These are phyloP conservation scores for Acipenser ruthenus DNA, from an alignment of 2,797 vertebrate genomes.

Conservation along the genomic window DNA sequence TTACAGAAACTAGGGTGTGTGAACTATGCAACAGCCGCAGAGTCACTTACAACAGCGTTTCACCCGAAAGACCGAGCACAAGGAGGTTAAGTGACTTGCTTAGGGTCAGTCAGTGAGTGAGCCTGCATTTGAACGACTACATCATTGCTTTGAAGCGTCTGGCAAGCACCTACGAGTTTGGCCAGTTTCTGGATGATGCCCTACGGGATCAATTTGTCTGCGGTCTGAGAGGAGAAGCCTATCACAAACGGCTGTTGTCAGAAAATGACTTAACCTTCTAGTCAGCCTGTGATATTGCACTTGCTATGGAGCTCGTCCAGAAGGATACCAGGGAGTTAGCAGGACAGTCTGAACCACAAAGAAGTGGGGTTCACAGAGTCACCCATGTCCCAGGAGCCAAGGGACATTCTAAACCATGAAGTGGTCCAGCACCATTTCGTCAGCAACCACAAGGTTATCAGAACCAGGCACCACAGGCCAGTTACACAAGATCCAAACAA, in stretches of 20 bases:
- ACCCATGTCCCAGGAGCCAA: not conserved
- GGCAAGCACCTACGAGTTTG: slow-evolving; percentile 14
- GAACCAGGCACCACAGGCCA: not conserved
- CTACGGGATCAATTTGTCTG: too few relatives aligned
- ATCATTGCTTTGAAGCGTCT: not conserved
- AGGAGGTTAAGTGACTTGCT: too few relatives aligned
- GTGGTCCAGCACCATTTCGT: not conserved
- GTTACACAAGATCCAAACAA: not conserved
- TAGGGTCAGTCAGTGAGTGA: too few relatives aligned
- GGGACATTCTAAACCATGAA: not conserved
- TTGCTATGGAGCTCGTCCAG: slow-evolving; percentile 8
- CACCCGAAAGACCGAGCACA: too few relatives aligned
- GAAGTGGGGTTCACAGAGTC: slow-evolving; percentile 1
- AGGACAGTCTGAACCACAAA: slow-evolving; percentile 8
- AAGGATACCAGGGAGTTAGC: slow-evolving; percentile 4
- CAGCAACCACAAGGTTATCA: not conserved
- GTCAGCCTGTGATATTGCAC: slow-evolving; percentile 9
- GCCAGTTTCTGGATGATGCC: not conserved
- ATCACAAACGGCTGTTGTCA: too few relatives aligned
- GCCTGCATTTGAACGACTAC: too few relatives aligned
- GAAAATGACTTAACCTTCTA: too few relatives aligned
- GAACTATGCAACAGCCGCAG: too few relatives aligned
- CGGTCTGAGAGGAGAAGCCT: too few relatives aligned
- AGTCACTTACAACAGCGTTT: too few relatives aligned
- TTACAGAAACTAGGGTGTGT: too few relatives aligned